Percentiles rank a stretch among this genome's conserved stretches.
Evolutionary conservation across 2,797 vertebrate species (phyloP).

Genomic region (Paedocypris micromegethes): DNA sequence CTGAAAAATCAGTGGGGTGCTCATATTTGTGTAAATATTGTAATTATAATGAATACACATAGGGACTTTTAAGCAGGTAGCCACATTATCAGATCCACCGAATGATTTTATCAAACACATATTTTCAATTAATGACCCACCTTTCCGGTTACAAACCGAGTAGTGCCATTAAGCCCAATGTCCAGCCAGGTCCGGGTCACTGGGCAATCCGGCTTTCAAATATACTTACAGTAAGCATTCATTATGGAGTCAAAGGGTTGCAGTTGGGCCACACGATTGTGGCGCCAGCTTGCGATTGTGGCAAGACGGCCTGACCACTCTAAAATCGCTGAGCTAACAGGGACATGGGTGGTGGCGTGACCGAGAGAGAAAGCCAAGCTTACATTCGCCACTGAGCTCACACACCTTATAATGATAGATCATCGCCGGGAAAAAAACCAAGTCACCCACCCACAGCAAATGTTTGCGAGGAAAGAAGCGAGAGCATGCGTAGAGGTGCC

Average conservation of each 20-base stretch:
- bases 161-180: constrained; percentile 53
- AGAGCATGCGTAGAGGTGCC: constrained; percentile 56
- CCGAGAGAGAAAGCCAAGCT: constrained; percentile 58
- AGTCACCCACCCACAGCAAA: constrained; percentile 55
- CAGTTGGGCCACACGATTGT: constrained; percentile 80
- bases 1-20: no score
- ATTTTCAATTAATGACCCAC: constrained; percentile 5
- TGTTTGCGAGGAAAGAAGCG: constrained; percentile 58
- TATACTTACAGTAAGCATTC: constrained; percentile 89
- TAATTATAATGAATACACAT: no score
- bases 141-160: constrained; percentile 37
- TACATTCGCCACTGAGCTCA: constrained; percentile 59
- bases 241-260: constrained; percentile 84
- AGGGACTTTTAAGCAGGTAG: no score
- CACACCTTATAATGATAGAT: constrained; percentile 73
- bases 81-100: no score
- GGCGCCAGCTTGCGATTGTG: constrained; percentile 91
- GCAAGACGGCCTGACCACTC: constrained; percentile 89
- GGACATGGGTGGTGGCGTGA: constrained; percentile 61
- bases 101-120: no score
- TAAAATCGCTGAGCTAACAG: constrained; percentile 92
- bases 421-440: constrained; percentile 54
- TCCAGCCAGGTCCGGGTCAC: constrained; percentile 60
- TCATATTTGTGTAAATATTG: no score
- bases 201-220: constrained; percentile 58